Percentiles rank a stretch among this genome's conserved stretches.
Evolutionary conservation across 2,888 invertebrate genomes (phyloP).

Genomic region (Antitype chi): DNA sequence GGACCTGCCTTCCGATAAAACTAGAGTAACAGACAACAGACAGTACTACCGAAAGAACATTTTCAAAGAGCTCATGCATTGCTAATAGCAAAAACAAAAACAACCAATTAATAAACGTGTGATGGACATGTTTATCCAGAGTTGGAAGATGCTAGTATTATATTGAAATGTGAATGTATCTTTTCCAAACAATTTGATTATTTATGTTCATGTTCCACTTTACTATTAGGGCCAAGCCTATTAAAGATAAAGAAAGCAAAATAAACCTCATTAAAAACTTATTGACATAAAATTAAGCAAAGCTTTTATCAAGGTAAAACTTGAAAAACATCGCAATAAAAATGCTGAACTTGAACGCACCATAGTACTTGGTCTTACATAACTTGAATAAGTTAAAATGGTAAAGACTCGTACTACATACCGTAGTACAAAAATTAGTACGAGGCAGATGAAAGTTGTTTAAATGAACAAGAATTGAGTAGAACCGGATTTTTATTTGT

Average conservation of each 20-base stretch:
- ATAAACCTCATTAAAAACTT: constrained; percentile 41
- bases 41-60: too few relatives aligned
- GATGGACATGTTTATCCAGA: not conserved
- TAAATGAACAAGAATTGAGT: constrained; percentile 79
- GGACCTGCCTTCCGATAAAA: too few relatives aligned
- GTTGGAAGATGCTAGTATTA: not conserved
- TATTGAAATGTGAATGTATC: not conserved
- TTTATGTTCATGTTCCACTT: constrained; percentile 19
- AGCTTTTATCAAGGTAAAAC: constrained; percentile 46
- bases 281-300: constrained; percentile 46
- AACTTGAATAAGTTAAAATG: constrained; percentile 39
- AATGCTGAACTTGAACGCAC: constrained; percentile 37
- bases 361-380: constrained; percentile 38
- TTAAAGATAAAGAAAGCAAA: constrained; percentile 55
- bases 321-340: constrained; percentile 54
- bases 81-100: too few relatives aligned
- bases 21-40: too few relatives aligned
- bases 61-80: too few relatives aligned
- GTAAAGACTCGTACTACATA: constrained; percentile 55
- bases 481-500: constrained; percentile 84
- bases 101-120: not conserved
- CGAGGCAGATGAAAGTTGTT: constrained; percentile 84
- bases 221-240: constrained; percentile 28
- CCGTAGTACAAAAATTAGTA: constrained; percentile 74
- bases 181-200: constrained; percentile 13